A percentile compares a stretch with the other conserved stretches of the same genome.
Evolutionary conservation across 2,888 invertebrate species (phyloP).

Genomic region (Sarcophaga variegata): DNA sequence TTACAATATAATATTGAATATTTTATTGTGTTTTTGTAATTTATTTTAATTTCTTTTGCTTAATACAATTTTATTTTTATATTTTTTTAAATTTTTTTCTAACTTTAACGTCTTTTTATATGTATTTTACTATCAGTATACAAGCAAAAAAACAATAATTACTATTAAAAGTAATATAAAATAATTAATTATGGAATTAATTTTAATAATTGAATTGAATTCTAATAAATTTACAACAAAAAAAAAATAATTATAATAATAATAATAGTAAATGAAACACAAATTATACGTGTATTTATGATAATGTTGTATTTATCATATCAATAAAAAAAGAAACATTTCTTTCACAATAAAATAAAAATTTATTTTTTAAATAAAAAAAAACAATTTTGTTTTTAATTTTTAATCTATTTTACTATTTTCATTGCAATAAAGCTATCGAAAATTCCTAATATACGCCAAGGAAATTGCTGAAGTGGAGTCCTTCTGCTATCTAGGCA

Average conservation of each 20-base stretch:
- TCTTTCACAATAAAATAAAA: slow-evolving; percentile 26
- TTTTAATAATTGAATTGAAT: slow-evolving; percentile 8
- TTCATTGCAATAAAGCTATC: no score
- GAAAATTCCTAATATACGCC: no score
- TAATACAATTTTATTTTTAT: background rate
- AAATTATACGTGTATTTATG: slow-evolving; percentile 39
- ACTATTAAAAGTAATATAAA: background rate
- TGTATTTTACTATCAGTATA: slow-evolving; percentile 41
- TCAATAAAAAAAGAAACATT: slow-evolving; percentile 44
- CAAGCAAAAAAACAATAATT: background rate
- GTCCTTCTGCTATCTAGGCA: no score
- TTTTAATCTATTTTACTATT: no score
- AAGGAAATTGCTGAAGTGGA: no score
- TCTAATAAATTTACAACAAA: slow-evolving; percentile 46
- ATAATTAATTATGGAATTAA: background rate
- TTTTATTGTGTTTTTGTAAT: background rate
- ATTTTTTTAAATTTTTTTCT: background rate
- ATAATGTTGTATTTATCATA: slow-evolving; percentile 55
- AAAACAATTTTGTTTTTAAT: no score
- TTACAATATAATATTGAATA: background rate
- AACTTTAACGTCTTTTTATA: slow-evolving; percentile 4
- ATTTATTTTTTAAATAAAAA: background rate
- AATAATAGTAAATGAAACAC: slow-evolving; percentile 5
- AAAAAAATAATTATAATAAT: no score
- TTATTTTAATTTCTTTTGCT: slow-evolving; percentile 5